Conservation (phyloP, 2,113 vertebrate genomes). For the Platichthys flesus region DNA sequence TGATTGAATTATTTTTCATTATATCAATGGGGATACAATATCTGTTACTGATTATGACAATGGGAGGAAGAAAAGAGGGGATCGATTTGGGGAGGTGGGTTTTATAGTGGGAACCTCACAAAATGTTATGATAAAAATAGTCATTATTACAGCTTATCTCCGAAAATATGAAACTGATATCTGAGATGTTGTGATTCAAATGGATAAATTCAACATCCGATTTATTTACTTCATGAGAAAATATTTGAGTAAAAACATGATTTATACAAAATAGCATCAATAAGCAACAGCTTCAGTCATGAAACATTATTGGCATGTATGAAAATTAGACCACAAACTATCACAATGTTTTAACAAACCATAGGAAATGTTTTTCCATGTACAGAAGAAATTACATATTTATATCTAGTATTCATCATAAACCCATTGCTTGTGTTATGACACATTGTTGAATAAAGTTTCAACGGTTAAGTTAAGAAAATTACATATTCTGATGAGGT, state of each 20-base stretch:
- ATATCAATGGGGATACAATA: neutral
- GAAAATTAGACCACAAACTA: neutral
- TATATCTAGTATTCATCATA: neutral
- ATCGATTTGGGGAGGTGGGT: neutral
- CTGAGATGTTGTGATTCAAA: neutral
- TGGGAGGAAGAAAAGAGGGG: neutral
- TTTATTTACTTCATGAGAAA: conserved; percentile 27
- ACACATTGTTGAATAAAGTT: neutral
- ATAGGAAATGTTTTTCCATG: conserved; percentile 1
- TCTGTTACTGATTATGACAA: neutral
- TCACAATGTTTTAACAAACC: neutral
- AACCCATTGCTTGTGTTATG: conserved; percentile 18
- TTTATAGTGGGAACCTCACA: neutral
- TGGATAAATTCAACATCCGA: neutral
- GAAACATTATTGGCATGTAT: neutral
- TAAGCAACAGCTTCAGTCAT: neutral
- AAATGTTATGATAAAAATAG: neutral
- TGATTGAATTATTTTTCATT: neutral
- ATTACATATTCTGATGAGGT: neutral
- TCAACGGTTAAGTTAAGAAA: neutral
- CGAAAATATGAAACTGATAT: neutral
- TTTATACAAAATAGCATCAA: conserved; percentile 1
- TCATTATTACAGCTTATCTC: neutral
- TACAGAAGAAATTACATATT: conserved; percentile 8
- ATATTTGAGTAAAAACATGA: neutral